phyloP scores from a whole-genome alignment of 2,113 vertebrate genomes.

The Rhodinocichla rosea region DNA sequence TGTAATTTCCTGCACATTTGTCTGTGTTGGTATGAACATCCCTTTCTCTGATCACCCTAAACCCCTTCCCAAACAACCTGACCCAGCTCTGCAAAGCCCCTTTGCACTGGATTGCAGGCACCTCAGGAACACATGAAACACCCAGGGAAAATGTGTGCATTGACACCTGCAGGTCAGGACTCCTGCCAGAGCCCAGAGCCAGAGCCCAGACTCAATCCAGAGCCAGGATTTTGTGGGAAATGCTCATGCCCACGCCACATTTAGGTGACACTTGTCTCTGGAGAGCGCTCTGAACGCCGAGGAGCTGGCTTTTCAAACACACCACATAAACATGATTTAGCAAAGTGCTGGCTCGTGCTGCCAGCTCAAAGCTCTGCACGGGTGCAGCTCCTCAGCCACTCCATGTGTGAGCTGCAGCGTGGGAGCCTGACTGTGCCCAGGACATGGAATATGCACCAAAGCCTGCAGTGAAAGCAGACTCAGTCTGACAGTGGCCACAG shows the following conservation, averaged over 20 bases:
- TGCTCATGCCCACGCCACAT: accelerated
- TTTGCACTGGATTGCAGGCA: neutral
- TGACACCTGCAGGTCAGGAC: accelerated
- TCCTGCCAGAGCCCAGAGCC: neutral
- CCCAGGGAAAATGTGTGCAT: neutral
- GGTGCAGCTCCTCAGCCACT: neutral
- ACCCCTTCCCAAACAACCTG: neutral
- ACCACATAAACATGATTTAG: neutral
- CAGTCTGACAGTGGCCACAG: accelerated
- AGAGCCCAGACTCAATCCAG: neutral
- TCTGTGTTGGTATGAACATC: accelerated
- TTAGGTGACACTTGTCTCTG: neutral
- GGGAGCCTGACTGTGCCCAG: neutral
- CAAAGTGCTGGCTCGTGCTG: accelerated
- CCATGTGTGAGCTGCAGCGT: accelerated
- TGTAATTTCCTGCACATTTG: neutral
- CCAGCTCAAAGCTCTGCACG: neutral
- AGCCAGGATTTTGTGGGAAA: neutral
- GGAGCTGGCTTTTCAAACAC: neutral
- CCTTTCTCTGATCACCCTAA: neutral
- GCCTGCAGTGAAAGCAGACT: neutral
- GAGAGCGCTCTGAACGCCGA: neutral
- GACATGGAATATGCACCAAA: accelerated
- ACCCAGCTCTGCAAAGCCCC: neutral
- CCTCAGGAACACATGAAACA: neutral